These are phyloP conservation scores for Drosophila villosipedis DNA, from an alignment of 2,888 invertebrate species.

Conservation along the genomic window DNA sequence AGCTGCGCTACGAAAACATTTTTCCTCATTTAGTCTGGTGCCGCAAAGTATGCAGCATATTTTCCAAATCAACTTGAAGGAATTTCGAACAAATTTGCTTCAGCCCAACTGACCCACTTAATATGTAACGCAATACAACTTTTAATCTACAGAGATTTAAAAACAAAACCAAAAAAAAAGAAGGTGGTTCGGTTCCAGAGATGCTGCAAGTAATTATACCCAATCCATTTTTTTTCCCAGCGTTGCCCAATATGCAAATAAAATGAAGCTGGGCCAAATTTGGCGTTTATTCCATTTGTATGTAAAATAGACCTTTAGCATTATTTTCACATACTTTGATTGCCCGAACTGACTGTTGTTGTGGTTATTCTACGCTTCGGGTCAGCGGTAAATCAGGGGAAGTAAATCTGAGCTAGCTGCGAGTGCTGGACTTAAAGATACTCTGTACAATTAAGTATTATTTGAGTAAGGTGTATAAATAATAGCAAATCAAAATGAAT, in stretches of 20 bases:
- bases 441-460: background rate
- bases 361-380: slow-evolving; percentile 6
- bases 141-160: slow-evolving; percentile 54
- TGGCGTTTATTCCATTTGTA: slow-evolving; percentile 36
- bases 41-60: slow-evolving; percentile 61
- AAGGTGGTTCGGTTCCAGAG: background rate
- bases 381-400: slow-evolving; percentile 17
- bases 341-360: slow-evolving; percentile 21
- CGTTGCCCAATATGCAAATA: slow-evolving; percentile 56
- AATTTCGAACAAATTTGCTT: slow-evolving; percentile 7
- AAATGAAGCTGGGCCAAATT: slow-evolving; percentile 34
- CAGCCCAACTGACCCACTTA: slow-evolving; percentile 39
- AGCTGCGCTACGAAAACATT: too few species aligned
- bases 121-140: slow-evolving; percentile 46
- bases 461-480: background rate
- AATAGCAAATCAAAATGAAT: background rate
- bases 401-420: background rate
- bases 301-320: slow-evolving; percentile 64
- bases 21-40: background rate
- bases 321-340: slow-evolving; percentile 76
- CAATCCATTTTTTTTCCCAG: slow-evolving; percentile 35
- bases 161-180: background rate
- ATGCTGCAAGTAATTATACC: slow-evolving; percentile 64
- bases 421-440: background rate
- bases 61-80: background rate